These are phyloP conservation scores for Ciconia nigra DNA, from an alignment of 2,797 vertebrate species.

Conservation along the genomic window DNA sequence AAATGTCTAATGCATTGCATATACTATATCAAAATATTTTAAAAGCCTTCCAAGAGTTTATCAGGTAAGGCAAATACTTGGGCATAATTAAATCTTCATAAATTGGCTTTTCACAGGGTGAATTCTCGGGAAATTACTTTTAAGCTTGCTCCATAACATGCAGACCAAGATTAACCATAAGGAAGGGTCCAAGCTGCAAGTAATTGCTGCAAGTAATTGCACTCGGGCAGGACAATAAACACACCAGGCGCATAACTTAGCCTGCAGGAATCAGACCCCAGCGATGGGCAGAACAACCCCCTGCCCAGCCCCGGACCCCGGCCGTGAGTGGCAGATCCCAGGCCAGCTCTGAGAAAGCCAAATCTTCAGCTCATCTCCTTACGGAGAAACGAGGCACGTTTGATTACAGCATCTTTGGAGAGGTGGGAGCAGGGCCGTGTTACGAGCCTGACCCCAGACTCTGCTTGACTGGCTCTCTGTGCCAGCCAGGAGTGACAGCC, in stretches of 20 bases:
- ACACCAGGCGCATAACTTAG: accelerated
- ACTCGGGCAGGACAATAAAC: neutral
- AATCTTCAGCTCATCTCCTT: neutral
- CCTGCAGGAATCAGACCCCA: neutral
- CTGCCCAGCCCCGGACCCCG: neutral
- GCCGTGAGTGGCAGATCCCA: neutral
- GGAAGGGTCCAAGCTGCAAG: neutral
- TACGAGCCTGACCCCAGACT: neutral
- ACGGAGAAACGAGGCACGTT: accelerated
- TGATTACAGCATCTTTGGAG: neutral
- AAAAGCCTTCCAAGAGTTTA: neutral
- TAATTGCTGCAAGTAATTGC: neutral
- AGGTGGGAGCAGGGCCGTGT: neutral
- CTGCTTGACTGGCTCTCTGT: neutral
- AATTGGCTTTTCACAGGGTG: neutral
- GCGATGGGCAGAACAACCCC: neutral
- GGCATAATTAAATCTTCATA: neutral
- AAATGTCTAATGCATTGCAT: neutral
- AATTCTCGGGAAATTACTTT: neutral
- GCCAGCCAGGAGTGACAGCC: neutral
- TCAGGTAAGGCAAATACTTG: neutral
- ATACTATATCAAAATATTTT: neutral
- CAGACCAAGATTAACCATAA: neutral
- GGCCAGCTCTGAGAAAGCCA: neutral
- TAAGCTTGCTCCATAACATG: neutral